phyloP scores from a whole-genome alignment of 2,888 invertebrate species.

The Erebia aethiops region DNA sequence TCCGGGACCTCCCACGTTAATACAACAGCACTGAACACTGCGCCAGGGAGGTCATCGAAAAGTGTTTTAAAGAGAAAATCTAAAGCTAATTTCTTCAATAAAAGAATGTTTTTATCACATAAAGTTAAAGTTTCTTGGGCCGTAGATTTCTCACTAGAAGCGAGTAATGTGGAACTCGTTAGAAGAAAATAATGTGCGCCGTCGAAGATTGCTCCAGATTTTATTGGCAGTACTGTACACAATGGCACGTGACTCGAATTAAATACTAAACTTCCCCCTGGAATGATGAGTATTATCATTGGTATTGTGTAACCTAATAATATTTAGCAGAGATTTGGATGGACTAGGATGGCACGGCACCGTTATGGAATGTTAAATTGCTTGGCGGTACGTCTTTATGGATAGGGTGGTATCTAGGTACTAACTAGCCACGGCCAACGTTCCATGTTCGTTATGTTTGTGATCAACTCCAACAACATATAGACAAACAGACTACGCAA shows the following conservation, averaged over 20 bases:
- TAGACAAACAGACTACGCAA: too few species aligned
- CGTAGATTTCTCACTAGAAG: neutral
- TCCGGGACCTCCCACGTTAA: too few species aligned
- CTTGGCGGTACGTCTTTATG: too few species aligned
- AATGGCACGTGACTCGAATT: slow-evolving; percentile 14
- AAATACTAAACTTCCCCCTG: neutral
- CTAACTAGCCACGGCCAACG: too few species aligned
- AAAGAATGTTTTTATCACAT: neutral
- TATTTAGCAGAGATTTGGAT: neutral
- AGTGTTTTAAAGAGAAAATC: too few species aligned
- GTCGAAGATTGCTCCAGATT: slow-evolving; percentile 25
- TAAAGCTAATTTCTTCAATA: neutral
- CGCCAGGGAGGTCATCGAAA: too few species aligned
- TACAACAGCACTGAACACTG: too few species aligned
- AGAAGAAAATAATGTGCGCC: slow-evolving; percentile 24
- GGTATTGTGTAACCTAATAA: neutral
- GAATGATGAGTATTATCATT: neutral
- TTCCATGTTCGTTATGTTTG: too few species aligned
- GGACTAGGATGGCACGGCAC: neutral
- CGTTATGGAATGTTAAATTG: too few species aligned
- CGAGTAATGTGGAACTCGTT: slow-evolving; percentile 24
- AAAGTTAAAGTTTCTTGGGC: neutral
- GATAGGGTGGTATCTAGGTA: too few species aligned
- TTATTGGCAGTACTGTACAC: slow-evolving; percentile 19
- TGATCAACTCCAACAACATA: too few species aligned